Evolutionary conservation across 2,888 invertebrate genomes (phyloP).

Genomic region (Drosophila ustulata): DNA sequence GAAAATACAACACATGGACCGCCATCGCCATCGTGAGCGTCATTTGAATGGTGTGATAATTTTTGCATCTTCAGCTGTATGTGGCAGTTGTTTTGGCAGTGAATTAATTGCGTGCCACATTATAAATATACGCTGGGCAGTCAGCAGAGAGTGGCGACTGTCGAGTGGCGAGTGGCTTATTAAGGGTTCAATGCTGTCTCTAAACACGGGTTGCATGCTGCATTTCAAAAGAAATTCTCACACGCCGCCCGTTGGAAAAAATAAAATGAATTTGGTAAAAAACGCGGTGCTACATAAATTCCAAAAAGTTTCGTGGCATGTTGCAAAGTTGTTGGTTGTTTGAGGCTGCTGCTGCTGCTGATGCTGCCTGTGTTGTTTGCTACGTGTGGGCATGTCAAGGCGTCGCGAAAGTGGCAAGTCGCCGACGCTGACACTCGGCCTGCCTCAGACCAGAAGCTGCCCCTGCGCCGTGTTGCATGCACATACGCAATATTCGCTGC

Average conservation of each 20-base stretch:
- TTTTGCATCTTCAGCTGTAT: conserved; percentile 64
- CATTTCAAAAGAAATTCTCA: conserved; percentile 81
- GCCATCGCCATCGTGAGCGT: conserved; percentile 66
- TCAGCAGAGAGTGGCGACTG: not conserved
- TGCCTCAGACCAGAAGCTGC: conserved; percentile 15
- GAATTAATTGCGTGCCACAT: conserved; percentile 78
- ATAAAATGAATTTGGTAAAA: conserved; percentile 29
- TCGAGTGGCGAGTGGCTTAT: conserved; percentile 46
- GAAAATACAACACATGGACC: conserved; percentile 28
- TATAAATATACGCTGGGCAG: conserved; percentile 60
- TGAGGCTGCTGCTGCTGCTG: conserved; percentile 44
- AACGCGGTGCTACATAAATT: conserved; percentile 62
- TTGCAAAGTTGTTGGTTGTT: conserved; percentile 72
- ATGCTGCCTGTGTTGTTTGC: conserved; percentile 29
- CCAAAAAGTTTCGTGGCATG: conserved; percentile 75
- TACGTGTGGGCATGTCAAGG: conserved; percentile 78
- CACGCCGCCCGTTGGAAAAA: conserved; percentile 66
- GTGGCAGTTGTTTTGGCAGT: conserved; percentile 64
- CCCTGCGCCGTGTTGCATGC: conserved; percentile 49
- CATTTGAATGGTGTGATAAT: conserved; percentile 84
- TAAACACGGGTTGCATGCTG: conserved; percentile 65
- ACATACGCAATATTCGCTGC: conserved; percentile 62
- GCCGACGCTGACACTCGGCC: conserved; percentile 40
- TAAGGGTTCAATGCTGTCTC: conserved; percentile 58
- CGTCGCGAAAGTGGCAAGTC: conserved; percentile 61